A percentile compares a stretch with the other conserved stretches of the same genome.
phyloP scores from a whole-genome alignment of 2,113 vertebrate genomes.

The Syngnathoides biaculeatus region DNA sequence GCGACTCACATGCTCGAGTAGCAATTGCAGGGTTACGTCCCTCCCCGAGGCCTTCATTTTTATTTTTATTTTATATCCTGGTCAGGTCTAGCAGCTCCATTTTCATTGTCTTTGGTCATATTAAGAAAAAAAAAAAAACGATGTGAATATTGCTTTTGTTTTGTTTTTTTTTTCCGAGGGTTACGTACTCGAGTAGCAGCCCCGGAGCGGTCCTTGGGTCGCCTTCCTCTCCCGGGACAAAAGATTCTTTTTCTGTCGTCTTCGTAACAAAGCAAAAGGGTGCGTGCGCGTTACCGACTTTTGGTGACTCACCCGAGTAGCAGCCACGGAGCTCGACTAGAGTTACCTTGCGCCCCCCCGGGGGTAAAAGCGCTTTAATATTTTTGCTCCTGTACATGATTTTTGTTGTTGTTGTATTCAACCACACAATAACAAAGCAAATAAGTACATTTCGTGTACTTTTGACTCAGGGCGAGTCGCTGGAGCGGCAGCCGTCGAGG shows the following conservation, averaged over 20 bases:
- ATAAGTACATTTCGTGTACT: not conserved
- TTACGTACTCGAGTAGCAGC: not conserved
- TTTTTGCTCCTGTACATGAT: not conserved
- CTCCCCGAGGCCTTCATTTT: no score
- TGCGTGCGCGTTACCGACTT: not conserved
- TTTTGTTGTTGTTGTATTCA: not conserved
- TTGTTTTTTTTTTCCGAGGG: not conserved
- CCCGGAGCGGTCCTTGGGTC: no score
- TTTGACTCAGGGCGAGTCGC: not conserved
- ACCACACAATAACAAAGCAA: not conserved
- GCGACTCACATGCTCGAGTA: no score
- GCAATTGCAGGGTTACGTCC: no score
- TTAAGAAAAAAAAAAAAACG: not conserved
- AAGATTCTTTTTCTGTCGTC: not conserved
- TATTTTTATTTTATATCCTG: not conserved
- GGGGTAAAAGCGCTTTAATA: not conserved
- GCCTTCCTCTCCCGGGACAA: not conserved
- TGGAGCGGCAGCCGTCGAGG: not conserved
- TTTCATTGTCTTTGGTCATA: not conserved
- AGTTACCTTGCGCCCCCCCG: not conserved
- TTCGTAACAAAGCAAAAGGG: not conserved
- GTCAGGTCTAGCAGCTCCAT: not conserved
- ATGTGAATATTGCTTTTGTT: not conserved
- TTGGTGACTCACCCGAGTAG: slow-evolving; percentile 22
- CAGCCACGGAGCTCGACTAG: not conserved